Percentiles rank a stretch among this genome's conserved stretches.
These are phyloP conservation scores for Blastomussa wellsi DNA, from an alignment of 92 coral and sea anemone species.

Conservation along the genomic window DNA sequence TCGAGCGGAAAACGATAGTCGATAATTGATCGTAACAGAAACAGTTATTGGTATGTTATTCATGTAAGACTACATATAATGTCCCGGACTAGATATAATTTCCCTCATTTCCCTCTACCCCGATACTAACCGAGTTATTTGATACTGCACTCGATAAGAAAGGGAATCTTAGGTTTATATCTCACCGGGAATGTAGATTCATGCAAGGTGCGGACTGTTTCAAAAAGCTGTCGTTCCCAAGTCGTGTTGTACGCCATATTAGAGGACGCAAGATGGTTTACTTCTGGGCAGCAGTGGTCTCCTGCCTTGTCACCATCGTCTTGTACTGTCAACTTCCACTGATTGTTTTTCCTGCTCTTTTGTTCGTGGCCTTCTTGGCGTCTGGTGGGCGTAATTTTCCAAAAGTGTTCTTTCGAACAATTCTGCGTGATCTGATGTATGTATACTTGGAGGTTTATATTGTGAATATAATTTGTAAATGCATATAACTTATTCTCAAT, in stretches of 20 bases:
- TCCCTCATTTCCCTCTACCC: too few relatives aligned
- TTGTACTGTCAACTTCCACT: constrained; percentile 65
- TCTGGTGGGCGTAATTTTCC: constrained; percentile 92
- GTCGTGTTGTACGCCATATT: constrained; percentile 51
- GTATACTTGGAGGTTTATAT: not conserved
- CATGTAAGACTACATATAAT: too few relatives aligned
- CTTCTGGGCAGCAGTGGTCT: constrained; percentile 42
- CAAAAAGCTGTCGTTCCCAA: constrained; percentile 46
- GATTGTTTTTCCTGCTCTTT: constrained; percentile 60
- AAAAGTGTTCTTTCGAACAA: constrained; percentile 77
- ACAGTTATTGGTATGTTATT: not conserved
- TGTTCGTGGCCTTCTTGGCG: constrained; percentile 72
- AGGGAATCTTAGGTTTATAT: not conserved
- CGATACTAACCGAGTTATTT: too few relatives aligned
- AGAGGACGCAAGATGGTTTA: constrained; percentile 56
- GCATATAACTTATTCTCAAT: too few relatives aligned
- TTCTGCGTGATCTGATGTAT: constrained; percentile 85
- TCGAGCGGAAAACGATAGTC: constrained; percentile 42
- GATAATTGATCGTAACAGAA: constrained; percentile 44
- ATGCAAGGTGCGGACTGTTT: constrained; percentile 22
- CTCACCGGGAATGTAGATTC: not conserved
- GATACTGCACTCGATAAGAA: not conserved
- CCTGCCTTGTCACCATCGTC: not conserved
- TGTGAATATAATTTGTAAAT: not conserved
- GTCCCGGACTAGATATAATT: too few relatives aligned